These are phyloP conservation scores for Pocillopora meandrina DNA, from an alignment of 92 coral and sea anemone genomes.

Conservation along the genomic window DNA sequence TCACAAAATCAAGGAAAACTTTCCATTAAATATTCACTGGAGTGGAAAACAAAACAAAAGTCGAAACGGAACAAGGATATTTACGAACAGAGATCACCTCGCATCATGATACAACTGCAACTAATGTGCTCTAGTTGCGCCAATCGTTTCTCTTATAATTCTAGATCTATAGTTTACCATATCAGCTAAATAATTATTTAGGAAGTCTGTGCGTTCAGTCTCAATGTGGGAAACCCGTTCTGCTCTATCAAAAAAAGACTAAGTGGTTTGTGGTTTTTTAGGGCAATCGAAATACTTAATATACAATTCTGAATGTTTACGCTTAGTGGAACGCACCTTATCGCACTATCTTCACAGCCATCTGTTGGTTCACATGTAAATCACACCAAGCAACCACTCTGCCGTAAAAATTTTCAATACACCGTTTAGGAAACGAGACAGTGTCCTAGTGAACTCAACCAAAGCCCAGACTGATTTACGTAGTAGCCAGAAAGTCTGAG, in stretches of 20 bases:
- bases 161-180: no score
- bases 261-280: neutral
- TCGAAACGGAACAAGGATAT: no score
- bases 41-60: no score
- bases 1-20: no score
- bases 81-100: no score
- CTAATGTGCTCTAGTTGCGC: no score
- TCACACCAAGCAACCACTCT: neutral
- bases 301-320: neutral
- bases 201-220: no score
- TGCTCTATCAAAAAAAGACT: no score
- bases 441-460: neutral
- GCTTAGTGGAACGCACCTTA: neutral
- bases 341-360: neutral
- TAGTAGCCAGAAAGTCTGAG: conserved; percentile 8
- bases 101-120: no score
- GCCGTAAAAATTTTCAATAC: neutral
- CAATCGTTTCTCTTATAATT: no score
- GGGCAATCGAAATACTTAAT: neutral
- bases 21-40: no score
- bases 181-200: no score
- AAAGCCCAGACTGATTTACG: neutral
- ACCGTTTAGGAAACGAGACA: neutral
- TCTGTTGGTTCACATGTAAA: neutral
- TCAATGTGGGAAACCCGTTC: neutral